Conservation (phyloP, 1,140 invertebrate genomes). For the Drosophila albomicans region DNA sequence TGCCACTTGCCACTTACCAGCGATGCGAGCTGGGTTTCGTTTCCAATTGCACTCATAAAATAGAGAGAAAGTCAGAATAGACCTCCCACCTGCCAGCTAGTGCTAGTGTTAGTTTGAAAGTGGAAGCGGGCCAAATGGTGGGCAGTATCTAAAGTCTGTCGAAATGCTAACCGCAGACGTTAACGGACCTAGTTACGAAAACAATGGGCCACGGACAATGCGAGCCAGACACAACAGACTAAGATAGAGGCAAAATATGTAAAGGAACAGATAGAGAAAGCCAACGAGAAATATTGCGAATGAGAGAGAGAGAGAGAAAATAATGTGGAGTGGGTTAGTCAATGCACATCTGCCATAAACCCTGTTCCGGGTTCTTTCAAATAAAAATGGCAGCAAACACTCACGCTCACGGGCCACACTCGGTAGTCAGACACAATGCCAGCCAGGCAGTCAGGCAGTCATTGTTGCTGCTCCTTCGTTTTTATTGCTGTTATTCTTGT, state of each 20-base stretch:
- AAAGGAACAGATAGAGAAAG: background rate
- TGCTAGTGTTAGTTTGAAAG: background rate
- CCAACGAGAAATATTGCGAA: background rate
- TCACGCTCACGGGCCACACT: constrained; percentile 29
- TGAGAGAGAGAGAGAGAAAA: constrained; percentile 2
- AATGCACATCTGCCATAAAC: constrained; percentile 73
- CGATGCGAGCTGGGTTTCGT: constrained; percentile 58
- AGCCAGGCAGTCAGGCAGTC: constrained; percentile 26
- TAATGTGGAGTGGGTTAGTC: constrained; percentile 12
- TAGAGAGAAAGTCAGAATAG: constrained; percentile 7
- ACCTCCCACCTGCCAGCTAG: constrained; percentile 22
- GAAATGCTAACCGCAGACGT: constrained; percentile 50
- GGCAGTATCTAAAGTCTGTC: constrained; percentile 12
- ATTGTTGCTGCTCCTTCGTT: constrained; percentile 17
- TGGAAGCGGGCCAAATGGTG: background rate
- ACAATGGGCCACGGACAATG: constrained; percentile 47
- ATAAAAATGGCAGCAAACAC: constrained; percentile 79
- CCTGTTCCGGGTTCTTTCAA: constrained; percentile 53
- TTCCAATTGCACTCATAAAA: constrained; percentile 45
- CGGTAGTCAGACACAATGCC: constrained; percentile 48
- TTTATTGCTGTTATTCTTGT: constrained; percentile 37
- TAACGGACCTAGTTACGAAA: constrained; percentile 28
- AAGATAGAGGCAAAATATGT: constrained; percentile 15
- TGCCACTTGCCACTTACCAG: constrained; percentile 34
- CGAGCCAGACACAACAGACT: constrained; percentile 29